phyloP scores from a whole-genome alignment of 2,888 invertebrate species.

The Calliopum simillimum region DNA sequence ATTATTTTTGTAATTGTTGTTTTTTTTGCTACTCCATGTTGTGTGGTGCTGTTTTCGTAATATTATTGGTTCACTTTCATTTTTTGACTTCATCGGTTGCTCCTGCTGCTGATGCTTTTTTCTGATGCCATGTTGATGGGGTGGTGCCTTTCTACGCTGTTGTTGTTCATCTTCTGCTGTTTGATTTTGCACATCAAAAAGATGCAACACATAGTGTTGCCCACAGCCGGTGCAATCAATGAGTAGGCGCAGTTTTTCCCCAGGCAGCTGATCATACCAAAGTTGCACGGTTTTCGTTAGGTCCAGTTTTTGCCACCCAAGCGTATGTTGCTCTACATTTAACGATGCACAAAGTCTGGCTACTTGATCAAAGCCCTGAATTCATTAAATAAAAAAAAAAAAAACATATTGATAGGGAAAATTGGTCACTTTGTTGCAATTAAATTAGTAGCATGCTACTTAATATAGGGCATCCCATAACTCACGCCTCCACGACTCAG shows the following conservation, averaged over 20 bases:
- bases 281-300: constrained; percentile 81
- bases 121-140: neutral
- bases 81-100: neutral
- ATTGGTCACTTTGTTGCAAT: too few relatives aligned
- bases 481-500: too few relatives aligned
- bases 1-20: constrained; percentile 25
- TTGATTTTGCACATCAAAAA: constrained; percentile 62
- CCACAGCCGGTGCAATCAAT: constrained; percentile 89
- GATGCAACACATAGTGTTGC: constrained; percentile 77
- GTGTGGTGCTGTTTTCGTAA: neutral
- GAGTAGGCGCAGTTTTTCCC: constrained; percentile 77
- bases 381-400: constrained; percentile 28
- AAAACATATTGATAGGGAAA: too few relatives aligned
- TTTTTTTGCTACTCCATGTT: constrained; percentile 11
- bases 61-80: neutral
- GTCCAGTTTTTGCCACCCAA: constrained; percentile 90
- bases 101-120: too few relatives aligned
- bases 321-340: constrained; percentile 72
- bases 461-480: too few relatives aligned
- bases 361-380: constrained; percentile 72
- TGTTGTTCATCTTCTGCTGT: constrained; percentile 1
- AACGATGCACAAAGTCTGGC: constrained; percentile 72
- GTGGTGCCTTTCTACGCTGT: neutral
- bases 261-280: constrained; percentile 74
- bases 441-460: too few relatives aligned